phyloP scores from a whole-genome alignment of 2,797 vertebrate genomes.

The Eupleurogrammus muticus region DNA sequence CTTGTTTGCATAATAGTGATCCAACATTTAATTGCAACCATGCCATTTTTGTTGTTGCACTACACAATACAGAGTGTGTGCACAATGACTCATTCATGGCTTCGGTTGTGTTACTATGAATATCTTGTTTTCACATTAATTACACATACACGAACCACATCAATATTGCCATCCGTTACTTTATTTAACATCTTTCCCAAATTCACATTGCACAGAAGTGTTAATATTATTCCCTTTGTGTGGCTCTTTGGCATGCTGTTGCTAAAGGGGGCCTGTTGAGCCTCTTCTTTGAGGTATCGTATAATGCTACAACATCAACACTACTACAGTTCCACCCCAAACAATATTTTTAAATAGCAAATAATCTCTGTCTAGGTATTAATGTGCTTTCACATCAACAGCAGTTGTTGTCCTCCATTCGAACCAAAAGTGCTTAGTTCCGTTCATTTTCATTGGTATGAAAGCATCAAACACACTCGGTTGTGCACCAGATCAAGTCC shows the following conservation, averaged over 20 bases:
- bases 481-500: too few species aligned
- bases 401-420: too few species aligned
- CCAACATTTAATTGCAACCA: conserved; percentile 23
- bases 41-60: conserved; percentile 10
- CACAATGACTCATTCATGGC: conserved; percentile 5
- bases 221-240: background rate
- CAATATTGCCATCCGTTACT: background rate
- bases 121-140: background rate
- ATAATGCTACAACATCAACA: background rate
- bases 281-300: background rate
- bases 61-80: background rate
- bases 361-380: too few species aligned
- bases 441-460: too few species aligned
- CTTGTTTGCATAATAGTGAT: background rate
- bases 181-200: background rate
- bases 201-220: background rate
- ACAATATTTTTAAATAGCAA: too few species aligned
- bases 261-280: background rate
- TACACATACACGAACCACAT: background rate
- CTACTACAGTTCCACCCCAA: too few species aligned
- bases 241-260: conserved; percentile 1
- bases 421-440: too few species aligned
- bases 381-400: too few species aligned
- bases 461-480: too few species aligned
- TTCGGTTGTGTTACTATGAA: background rate